A percentile compares a stretch with the other conserved stretches of the same genome.
Conservation (phyloP, 2,888 invertebrate genomes). For the Andricus curvator region DNA sequence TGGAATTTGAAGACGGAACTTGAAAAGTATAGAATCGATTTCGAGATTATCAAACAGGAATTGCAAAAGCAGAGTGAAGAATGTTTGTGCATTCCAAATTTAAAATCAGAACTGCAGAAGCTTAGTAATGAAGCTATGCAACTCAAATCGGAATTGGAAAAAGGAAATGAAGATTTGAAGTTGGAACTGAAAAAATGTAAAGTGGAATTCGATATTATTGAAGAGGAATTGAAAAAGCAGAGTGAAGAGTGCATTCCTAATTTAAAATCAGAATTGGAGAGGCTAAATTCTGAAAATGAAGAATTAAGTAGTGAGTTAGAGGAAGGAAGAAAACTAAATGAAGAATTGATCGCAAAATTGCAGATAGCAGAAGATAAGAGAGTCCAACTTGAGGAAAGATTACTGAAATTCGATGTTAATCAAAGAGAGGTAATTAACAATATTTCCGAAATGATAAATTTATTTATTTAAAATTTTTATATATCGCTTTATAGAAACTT, state of each 20-base stretch:
- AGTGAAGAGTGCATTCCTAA: conserved; percentile 36
- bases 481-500: background rate
- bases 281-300: background rate
- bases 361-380: conserved; percentile 32
- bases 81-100: background rate
- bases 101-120: background rate
- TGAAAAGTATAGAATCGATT: conserved; percentile 61
- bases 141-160: conserved; percentile 10
- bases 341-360: conserved; percentile 63
- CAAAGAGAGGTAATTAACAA: conserved; percentile 6
- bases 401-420: background rate
- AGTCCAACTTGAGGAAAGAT: conserved; percentile 2
- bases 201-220: conserved; percentile 64
- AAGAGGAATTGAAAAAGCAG: conserved; percentile 62
- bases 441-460: background rate
- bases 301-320: background rate
- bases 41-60: conserved; percentile 66
- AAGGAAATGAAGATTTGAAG: conserved; percentile 54
- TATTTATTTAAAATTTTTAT: background rate
- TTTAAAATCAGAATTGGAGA: conserved; percentile 11
- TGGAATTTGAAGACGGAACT: conserved; percentile 63
- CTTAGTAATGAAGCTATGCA: background rate
- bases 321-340: background rate
- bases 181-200: conserved; percentile 62
- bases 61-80: conserved; percentile 57